A percentile compares a stretch with the other conserved stretches of the same genome.
phyloP scores from a whole-genome alignment of 2,797 vertebrate species.

The Ceryle rudis region DNA sequence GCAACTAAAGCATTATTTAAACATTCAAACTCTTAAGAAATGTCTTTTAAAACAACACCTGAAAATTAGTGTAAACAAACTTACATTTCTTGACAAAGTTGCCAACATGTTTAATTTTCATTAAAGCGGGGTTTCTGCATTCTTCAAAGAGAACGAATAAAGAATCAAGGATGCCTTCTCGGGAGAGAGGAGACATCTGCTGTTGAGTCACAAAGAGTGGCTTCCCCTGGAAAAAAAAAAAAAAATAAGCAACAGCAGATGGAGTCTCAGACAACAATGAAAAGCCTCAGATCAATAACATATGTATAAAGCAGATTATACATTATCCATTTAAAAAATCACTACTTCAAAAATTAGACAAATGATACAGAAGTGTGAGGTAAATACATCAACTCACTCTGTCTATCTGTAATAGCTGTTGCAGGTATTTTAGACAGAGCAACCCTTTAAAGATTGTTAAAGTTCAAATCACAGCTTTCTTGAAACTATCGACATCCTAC shows the following conservation, averaged over 20 bases:
- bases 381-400: not conserved
- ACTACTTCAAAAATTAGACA: conserved; percentile 11
- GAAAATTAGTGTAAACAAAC: conserved; percentile 52
- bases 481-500: not conserved
- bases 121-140: conserved; percentile 88
- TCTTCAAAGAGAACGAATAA: conserved; percentile 92
- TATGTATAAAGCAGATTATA: conserved; percentile 71
- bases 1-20: not conserved
- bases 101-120: conserved; percentile 90
- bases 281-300: conserved; percentile 77
- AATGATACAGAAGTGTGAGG: not conserved
- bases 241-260: conserved; percentile 78
- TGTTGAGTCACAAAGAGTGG: conserved; percentile 82
- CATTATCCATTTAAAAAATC: conserved; percentile 55
- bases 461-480: not conserved
- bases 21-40: not conserved
- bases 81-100: conserved; percentile 95
- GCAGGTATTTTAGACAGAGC: not conserved
- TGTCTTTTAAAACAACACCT: not conserved
- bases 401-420: not conserved
- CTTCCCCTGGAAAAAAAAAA: conserved; percentile 84
- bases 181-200: conserved; percentile 85
- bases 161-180: conserved; percentile 93
- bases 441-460: not conserved
- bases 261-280: conserved; percentile 79